Base-by-base conservation (phyloP, 1,140 invertebrate species). In the Orchestia grillus region DNA sequence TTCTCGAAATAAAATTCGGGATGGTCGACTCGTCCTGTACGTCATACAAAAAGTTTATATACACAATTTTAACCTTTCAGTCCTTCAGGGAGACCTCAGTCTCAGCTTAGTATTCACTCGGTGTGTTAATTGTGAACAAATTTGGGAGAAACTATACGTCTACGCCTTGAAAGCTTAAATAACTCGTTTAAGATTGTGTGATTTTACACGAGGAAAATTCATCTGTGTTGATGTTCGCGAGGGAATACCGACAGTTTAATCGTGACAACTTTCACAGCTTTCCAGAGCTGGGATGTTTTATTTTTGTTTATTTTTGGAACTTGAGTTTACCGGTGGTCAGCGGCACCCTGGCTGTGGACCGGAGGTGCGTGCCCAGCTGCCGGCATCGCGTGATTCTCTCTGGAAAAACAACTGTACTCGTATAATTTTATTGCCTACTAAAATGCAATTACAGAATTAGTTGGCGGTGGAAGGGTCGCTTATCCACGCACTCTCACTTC, bases 361-460 rank as follows among this genome's bases (percentile, higher is more conserved):
- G 19, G 19, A 19, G 43, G 8, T 94, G 43, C 92, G 92, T 47
- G 92, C 40, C 44, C 92, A 40, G 44, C 43, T 44, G 92, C 92
- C 45, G 47, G 92, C 92, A 44, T 94, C 44, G 92, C 92, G 92
- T 94, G 92, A 94, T 94, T 94, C 92, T 40, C 92, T 44, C 6
- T 44, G 92, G 92, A 94, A 94, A 94, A 94, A 94, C 92, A 94
- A 94, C 92, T 94, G 92, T 94, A 94, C 92, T 94, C 92, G 92
- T 45, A 94, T 91, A 94, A 94, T 94, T 94, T 94, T 94, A 94
- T 94, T 45, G 44, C 92, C 92, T 47, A 94, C 43, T 94, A 94
- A 94, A 94, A 47, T 44, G 92, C 92, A 94, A 94, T 94, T 94
- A 94, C 92, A 94, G 92, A 94, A 94, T 94, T 94, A 94, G 92